Conservation (phyloP, 2,888 invertebrate species). For the Zonitis immaculata region DNA sequence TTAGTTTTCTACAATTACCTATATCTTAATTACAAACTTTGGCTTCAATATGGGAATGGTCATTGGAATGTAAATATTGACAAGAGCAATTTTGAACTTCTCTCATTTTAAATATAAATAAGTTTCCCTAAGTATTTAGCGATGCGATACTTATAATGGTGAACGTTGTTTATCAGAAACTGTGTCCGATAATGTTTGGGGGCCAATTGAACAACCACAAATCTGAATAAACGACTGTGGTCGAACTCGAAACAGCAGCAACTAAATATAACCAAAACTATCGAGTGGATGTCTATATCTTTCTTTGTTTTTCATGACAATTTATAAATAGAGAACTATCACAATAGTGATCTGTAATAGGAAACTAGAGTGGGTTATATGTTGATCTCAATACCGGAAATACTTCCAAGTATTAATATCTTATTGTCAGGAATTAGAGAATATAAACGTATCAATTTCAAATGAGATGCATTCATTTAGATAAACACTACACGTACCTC, state of each 20-base stretch:
- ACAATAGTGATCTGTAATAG: not conserved
- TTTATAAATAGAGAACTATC: not conserved
- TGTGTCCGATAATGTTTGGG: not conserved
- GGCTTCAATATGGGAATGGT: no score
- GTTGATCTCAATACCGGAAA: not conserved
- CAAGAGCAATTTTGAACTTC: not conserved
- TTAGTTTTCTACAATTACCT: conserved; percentile 24
- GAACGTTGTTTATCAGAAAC: not conserved
- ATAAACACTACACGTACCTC: not conserved
- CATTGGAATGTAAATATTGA: not conserved
- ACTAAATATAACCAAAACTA: not conserved
- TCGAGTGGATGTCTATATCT: not conserved
- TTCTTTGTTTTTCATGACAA: not conserved
- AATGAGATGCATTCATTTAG: not conserved
- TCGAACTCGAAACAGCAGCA: not conserved
- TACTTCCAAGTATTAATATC: no score
- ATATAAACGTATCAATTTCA: not conserved
- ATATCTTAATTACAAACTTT: conserved; percentile 26
- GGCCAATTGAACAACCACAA: not conserved
- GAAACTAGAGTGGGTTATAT: not conserved
- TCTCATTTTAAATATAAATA: not conserved
- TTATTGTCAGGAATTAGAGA: not conserved
- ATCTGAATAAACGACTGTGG: not conserved
- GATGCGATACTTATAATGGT: not conserved
- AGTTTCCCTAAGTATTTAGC: not conserved